A percentile compares a stretch with the other conserved stretches of the same genome.
These are phyloP conservation scores for Aspidoscelis tigris DNA, from an alignment of 2,113 vertebrate genomes.

Conservation along the genomic window DNA sequence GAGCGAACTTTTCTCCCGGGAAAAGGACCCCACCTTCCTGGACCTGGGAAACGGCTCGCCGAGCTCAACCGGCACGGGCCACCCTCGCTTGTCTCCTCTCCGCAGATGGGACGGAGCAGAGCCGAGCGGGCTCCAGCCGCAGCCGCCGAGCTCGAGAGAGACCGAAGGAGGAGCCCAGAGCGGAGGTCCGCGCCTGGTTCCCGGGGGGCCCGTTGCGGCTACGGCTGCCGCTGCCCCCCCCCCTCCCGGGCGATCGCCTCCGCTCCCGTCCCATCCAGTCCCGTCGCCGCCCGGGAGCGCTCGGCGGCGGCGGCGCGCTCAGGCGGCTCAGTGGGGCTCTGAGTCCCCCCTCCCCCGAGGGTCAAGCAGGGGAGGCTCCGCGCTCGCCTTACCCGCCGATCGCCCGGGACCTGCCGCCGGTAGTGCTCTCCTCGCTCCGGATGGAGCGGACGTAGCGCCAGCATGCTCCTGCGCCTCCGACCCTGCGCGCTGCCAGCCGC, in stretches of 20 bases:
- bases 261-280: too few species aligned
- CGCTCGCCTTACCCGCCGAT: slow-evolving; percentile 70
- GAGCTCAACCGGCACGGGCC: neutral
- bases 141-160: neutral
- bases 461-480: slow-evolving; percentile 61
- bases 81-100: neutral
- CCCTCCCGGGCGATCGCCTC: too few species aligned
- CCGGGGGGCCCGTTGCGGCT: too few species aligned
- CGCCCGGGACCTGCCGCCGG: slow-evolving; percentile 52
- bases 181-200: too few species aligned
- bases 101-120: neutral
- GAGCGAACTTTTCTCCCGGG: neutral
- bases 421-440: slow-evolving; percentile 64
- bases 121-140: too few species aligned
- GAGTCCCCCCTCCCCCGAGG: neutral
- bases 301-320: neutral
- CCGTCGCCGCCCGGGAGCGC: too few species aligned
- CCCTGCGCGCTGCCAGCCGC: slow-evolving; percentile 2
- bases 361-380: neutral
- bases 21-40: neutral
- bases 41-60: too few species aligned
- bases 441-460: slow-evolving; percentile 68
- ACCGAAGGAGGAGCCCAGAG: neutral
- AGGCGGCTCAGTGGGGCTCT: neutral
- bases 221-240: too few species aligned